Conservation (phyloP, 2,888 invertebrate genomes). For the Micoletzkya japonica region DNA sequence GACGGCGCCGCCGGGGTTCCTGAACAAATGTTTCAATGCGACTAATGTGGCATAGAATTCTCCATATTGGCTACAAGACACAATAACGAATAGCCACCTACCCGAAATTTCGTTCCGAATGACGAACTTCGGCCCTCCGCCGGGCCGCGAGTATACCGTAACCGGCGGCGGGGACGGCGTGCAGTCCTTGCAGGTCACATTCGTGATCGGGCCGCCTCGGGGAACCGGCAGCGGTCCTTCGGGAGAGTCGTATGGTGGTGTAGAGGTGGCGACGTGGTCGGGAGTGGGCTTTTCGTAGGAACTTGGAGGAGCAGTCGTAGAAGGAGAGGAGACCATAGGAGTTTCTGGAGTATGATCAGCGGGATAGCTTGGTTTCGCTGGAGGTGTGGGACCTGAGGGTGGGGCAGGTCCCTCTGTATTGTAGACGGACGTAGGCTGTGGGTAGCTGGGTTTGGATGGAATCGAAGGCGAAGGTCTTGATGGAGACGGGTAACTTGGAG, state of each 20-base stretch:
- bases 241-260: neutral
- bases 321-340: neutral
- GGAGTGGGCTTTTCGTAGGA: neutral
- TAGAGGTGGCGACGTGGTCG: no score
- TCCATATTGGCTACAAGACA: neutral
- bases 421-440: no score
- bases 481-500: no score
- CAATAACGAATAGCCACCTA: neutral
- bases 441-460: no score
- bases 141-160: slow-evolving; percentile 5
- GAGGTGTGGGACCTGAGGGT: no score
- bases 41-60: no score
- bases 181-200: slow-evolving; percentile 10
- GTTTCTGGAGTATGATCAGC: no score
- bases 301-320: neutral
- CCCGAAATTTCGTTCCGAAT: slow-evolving; percentile 14
- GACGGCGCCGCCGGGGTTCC: neutral
- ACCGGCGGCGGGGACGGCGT: neutral
- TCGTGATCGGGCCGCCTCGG: neutral
- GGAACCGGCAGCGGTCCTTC: slow-evolving; percentile 10
- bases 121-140: slow-evolving; percentile 11
- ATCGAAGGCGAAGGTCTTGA: no score
- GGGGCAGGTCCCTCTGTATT: no score
- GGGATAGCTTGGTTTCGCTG: no score
- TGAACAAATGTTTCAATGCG: no score